phyloP scores from a whole-genome alignment of 1,140 invertebrate species.

The Bombyx mandarina region DNA sequence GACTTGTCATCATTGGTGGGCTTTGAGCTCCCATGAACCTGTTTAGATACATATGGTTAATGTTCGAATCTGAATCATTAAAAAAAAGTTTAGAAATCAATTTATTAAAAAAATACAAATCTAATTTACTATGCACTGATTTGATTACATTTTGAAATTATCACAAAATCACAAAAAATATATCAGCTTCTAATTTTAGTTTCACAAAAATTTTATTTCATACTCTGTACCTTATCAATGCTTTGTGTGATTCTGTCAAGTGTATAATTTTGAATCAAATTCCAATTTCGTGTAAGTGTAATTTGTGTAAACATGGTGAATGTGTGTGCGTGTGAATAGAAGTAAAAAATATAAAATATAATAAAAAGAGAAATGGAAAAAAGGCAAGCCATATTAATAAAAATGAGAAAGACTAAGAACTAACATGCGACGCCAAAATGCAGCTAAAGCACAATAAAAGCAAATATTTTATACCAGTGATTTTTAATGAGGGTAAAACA shows the following conservation, averaged over 20 bases:
- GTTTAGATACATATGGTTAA: slow-evolving; percentile 10
- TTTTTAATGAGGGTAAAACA: slow-evolving; percentile 28
- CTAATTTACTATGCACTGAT: neutral
- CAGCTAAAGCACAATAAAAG: slow-evolving; percentile 52
- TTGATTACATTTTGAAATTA: neutral
- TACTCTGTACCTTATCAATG: neutral
- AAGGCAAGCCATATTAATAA: slow-evolving; percentile 52
- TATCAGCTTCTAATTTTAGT: too few relatives aligned
- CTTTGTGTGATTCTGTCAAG: slow-evolving; percentile 48
- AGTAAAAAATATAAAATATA: slow-evolving; percentile 50
- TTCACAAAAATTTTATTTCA: too few relatives aligned
- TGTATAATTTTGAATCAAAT: slow-evolving; percentile 58
- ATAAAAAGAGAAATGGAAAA: slow-evolving; percentile 45
- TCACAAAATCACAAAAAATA: slow-evolving; percentile 9
- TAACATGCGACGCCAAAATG: slow-evolving; percentile 56
- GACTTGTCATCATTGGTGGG: slow-evolving; percentile 67
- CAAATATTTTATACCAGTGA: slow-evolving; percentile 39
- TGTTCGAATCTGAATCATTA: slow-evolving; percentile 2
- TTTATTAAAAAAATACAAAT: neutral
- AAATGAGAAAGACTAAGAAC: slow-evolving; percentile 27
- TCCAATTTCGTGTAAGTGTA: slow-evolving; percentile 56
- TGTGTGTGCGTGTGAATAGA: slow-evolving; percentile 36
- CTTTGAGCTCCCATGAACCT: slow-evolving; percentile 70
- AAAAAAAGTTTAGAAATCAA: neutral
- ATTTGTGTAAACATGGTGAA: slow-evolving; percentile 26